These are phyloP conservation scores for Chydorus sphaericus DNA, from an alignment of 2,888 invertebrate genomes.

Conservation along the genomic window DNA sequence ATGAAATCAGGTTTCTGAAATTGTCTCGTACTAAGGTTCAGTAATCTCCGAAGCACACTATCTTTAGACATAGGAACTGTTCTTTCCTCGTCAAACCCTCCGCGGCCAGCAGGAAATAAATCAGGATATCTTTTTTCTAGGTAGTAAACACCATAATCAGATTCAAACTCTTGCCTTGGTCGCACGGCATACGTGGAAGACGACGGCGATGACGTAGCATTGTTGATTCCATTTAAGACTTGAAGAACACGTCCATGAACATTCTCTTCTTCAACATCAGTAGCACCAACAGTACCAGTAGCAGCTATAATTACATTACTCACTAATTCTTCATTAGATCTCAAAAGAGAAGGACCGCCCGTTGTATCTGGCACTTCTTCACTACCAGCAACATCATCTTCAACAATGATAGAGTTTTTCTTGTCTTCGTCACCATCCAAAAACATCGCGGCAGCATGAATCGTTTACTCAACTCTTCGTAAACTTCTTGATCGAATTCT, in stretches of 20 bases:
- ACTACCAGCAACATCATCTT: neutral
- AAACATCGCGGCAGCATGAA: neutral
- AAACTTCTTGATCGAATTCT: neutral
- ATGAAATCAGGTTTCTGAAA: no score
- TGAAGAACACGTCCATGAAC: neutral
- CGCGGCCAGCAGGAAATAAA: neutral
- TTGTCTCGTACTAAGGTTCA: no score
- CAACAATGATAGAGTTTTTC: neutral
- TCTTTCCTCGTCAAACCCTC: neutral
- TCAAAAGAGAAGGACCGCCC: neutral
- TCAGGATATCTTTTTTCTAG: neutral
- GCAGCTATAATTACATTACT: neutral
- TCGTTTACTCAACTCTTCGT: no score
- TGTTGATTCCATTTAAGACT: neutral
- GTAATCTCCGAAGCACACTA: no score
- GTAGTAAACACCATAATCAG: neutral
- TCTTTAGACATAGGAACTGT: neutral
- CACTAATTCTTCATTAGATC: neutral
- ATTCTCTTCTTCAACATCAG: neutral
- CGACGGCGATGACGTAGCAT: no score
- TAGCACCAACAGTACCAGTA: neutral
- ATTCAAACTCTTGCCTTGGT: neutral
- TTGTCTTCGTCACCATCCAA: neutral
- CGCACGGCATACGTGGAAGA: neutral
- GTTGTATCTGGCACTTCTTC: neutral